phyloP scores from a whole-genome alignment of 2,797 vertebrate genomes.

The Glyptemys insculpta region DNA sequence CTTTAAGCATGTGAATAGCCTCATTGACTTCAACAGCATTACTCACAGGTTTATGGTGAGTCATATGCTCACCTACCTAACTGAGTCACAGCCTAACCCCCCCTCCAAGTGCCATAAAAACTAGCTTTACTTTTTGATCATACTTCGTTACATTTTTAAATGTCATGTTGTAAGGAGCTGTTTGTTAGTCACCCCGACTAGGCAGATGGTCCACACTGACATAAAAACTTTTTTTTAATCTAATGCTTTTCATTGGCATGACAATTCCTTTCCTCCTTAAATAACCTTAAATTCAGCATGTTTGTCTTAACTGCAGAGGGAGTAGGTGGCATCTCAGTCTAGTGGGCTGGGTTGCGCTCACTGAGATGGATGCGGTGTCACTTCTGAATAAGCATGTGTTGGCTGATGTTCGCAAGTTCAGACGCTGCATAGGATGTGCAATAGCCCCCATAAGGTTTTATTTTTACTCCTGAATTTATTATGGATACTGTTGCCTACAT shows the following conservation, averaged over 20 bases:
- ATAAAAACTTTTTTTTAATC: background rate
- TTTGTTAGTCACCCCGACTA: background rate
- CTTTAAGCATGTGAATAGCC: background rate
- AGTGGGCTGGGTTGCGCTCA: background rate
- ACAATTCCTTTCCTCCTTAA: background rate
- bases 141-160: background rate
- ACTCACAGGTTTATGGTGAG: fast-evolving
- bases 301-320: background rate
- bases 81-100: background rate
- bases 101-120: background rate
- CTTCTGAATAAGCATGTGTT: background rate
- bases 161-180: fast-evolving
- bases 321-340: background rate
- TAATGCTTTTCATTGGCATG: background rate
- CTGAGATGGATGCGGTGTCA: background rate
- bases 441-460: background rate
- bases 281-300: conserved; percentile 47
- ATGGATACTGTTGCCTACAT: fast-evolving
- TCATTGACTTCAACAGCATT: background rate
- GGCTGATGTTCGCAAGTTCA: background rate
- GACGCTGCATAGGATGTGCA: background rate
- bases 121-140: fast-evolving
- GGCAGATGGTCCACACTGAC: background rate
- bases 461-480: background rate
- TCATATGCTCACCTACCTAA: background rate